Evolutionary conservation across 1,140 invertebrate species (phyloP), one percentile per base, ranked within the genome.

Genomic region (Drosophila bocki): DNA sequence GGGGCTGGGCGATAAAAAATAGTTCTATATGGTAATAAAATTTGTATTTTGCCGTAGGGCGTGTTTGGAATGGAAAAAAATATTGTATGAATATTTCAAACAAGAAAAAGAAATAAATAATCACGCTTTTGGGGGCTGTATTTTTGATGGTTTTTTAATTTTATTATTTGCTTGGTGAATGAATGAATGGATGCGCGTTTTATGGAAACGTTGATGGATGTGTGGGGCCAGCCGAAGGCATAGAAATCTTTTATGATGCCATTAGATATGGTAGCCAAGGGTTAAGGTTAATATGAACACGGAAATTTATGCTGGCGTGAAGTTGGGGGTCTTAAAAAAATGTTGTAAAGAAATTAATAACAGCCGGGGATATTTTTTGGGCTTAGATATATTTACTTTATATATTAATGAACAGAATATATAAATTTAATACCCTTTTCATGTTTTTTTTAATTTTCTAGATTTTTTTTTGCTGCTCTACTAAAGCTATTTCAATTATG

Each of bases 11-110:
- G 80, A 83, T 80, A 80, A 87, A 87, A 81, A 78, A 81, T 87
- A 83, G 83, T 87, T 87, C 80, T 87, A 87, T 87, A 87, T 88
- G 83, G 76, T 87, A 87, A 87, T 87, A 88, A 87, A 88, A 74
- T 41, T 35, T 60, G 22, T 77, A 53, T 64, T 56, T 44, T 48
- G 51, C 58, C 63, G 44, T 37, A 48, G 32, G 65, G 65, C 37
- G 64, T 53, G 45, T 54, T 59, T 74, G 6, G 22, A n/a, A 19
- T 63, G 47, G 8, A 57, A 37, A 61, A 17, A 62, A 22, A 37
- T n/a, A 39, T 54, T 8, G 12, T 19, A 51, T 82, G 42, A 63
- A 75, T 26, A 65, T 82, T 79, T 68, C 17, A 45, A 57, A 51
- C 26, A 32, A 17, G 32, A 50, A 6, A 15, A 47, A 32, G 47